Evolutionary conservation across 1,140 invertebrate genomes (phyloP).

Genomic region (Heliothis subflexa): DNA sequence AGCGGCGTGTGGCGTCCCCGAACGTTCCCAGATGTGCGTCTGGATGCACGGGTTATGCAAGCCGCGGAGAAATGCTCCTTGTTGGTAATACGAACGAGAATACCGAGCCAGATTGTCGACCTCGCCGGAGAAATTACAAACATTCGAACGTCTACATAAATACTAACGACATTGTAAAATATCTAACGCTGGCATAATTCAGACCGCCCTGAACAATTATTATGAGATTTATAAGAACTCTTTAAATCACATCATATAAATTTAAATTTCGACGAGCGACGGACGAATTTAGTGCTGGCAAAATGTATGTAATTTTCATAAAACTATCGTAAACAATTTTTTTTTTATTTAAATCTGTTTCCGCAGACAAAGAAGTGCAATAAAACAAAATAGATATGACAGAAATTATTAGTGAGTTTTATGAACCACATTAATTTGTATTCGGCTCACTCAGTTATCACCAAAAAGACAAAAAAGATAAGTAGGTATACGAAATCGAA

Average conservation of each 20-base stretch:
- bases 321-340: slow-evolving; percentile 27
- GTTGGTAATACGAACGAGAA: slow-evolving; percentile 58
- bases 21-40: slow-evolving; percentile 80
- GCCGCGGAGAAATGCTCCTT: slow-evolving; percentile 64
- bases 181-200: slow-evolving; percentile 32
- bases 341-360: neutral
- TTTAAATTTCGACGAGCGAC: slow-evolving; percentile 8
- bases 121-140: slow-evolving; percentile 51
- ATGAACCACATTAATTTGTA: slow-evolving; percentile 39
- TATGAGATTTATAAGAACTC: slow-evolving; percentile 31
- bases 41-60: slow-evolving; percentile 75
- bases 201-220: slow-evolving; percentile 19
- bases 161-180: slow-evolving; percentile 25
- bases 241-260: slow-evolving; percentile 27
- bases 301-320: slow-evolving; percentile 4
- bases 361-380: neutral
- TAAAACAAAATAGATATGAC: slow-evolving; percentile 40
- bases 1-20: slow-evolving; percentile 75
- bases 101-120: slow-evolving; percentile 50
- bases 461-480: slow-evolving; percentile 41
- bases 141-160: slow-evolving; percentile 45
- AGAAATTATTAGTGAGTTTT: slow-evolving; percentile 42
- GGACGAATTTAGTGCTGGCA: slow-evolving; percentile 25
- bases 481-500: slow-evolving; percentile 32
- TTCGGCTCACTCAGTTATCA: slow-evolving; percentile 49